These are phyloP conservation scores for Ascidia mentula DNA, from an alignment of 23 tunicate genomes.

Conservation along the genomic window DNA sequence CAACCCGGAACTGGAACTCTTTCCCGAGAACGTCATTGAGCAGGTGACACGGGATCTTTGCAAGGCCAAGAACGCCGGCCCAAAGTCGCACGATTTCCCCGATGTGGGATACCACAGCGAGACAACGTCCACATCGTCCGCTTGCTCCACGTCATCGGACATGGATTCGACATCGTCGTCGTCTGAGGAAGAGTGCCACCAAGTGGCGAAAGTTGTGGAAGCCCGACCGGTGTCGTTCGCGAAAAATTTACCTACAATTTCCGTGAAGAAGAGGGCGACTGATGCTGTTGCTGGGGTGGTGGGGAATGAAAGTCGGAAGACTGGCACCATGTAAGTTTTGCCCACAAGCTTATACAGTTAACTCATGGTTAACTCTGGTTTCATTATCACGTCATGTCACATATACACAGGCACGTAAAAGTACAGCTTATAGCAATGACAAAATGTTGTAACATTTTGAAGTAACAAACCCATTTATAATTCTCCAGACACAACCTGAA, in stretches of 20 bases:
- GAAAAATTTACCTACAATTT: neutral
- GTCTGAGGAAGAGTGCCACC: neutral
- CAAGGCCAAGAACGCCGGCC: neutral
- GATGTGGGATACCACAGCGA: slow-evolving; percentile 26
- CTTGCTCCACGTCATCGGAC: neutral
- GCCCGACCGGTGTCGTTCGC: neutral
- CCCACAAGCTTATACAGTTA: no score
- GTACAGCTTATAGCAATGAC: no score
- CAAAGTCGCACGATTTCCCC: neutral
- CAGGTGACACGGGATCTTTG: neutral
- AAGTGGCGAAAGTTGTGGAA: neutral
- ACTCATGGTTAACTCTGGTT: no score
- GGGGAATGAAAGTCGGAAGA: neutral
- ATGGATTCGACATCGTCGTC: neutral
- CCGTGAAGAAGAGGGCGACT: neutral
- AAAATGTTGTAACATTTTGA: no score
- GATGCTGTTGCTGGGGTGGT: neutral
- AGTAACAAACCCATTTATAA: no score
- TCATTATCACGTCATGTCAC: no score
- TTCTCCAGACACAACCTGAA: slow-evolving; percentile 1
- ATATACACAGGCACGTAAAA: no score
- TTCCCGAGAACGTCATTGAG: neutral
- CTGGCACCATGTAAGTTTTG: neutral
- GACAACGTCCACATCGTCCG: slow-evolving; percentile 10
- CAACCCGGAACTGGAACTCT: neutral